These are phyloP conservation scores for Chorisops tibialis DNA, from an alignment of 2,888 invertebrate species.

Conservation along the genomic window DNA sequence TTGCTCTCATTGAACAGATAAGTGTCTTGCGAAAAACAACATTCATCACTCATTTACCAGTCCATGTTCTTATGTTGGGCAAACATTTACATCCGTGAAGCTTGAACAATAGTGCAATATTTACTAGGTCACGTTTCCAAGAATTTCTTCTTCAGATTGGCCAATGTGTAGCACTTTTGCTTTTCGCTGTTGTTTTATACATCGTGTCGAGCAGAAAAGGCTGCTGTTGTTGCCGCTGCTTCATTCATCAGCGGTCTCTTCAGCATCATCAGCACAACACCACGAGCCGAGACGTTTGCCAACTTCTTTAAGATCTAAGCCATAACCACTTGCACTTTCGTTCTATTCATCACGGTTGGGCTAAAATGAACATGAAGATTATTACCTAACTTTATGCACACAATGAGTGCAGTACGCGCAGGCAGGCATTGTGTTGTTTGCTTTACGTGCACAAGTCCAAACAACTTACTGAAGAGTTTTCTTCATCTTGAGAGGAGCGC, in stretches of 20 bases:
- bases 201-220: neutral
- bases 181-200: neutral
- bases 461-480: no score
- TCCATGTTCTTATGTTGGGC: neutral
- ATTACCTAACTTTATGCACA: no score
- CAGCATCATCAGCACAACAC: neutral
- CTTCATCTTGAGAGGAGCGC: no score
- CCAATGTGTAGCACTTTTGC: neutral
- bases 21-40: constrained; percentile 2
- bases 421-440: no score
- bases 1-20: no score
- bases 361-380: no score
- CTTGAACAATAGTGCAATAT: neutral
- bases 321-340: constrained; percentile 22
- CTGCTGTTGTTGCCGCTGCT: no score
- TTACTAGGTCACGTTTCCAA: constrained; percentile 1
- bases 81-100: neutral
- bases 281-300: neutral
- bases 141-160: neutral
- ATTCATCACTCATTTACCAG: constrained; percentile 12
- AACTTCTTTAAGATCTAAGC: constrained; percentile 15
- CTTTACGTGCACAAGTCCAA: no score
- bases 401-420: no score
- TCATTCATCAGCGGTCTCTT: neutral
- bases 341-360: constrained; percentile 14